Conservation (phyloP, 2,113 vertebrate genomes). For the Sciurus niger region DNA sequence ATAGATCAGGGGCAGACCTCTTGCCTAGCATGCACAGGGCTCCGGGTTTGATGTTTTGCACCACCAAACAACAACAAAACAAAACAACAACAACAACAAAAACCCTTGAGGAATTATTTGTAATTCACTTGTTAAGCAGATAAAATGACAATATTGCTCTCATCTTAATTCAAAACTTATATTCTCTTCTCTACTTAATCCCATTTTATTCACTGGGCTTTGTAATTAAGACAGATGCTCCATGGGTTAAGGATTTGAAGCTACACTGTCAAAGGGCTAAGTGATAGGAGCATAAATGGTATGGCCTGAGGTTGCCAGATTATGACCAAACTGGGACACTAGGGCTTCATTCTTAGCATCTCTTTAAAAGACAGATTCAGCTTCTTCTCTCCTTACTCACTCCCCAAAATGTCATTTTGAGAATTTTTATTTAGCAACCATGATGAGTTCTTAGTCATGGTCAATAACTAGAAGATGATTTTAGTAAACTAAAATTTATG, state of each 20-base stretch:
- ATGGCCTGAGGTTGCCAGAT: not conserved
- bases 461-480: not conserved
- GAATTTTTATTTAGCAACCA: not conserved
- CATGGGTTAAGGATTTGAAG: not conserved
- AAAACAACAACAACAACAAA: not conserved
- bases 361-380: not conserved
- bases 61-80: not conserved
- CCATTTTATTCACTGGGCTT: not conserved
- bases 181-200: not conserved
- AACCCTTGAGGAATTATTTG: not conserved
- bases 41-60: not conserved
- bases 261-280: not conserved
- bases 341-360: not conserved
- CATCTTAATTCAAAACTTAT: not conserved
- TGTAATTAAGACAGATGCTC: not conserved
- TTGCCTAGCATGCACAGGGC: not conserved
- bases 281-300: not conserved
- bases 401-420: not conserved
- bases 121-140: not conserved
- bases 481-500: not conserved
- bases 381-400: not conserved
- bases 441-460: not conserved
- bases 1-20: no score
- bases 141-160: not conserved
- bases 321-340: not conserved